Evolutionary conservation across 2,797 vertebrate genomes (phyloP).

Genomic region (Caiman crocodilus): DNA sequence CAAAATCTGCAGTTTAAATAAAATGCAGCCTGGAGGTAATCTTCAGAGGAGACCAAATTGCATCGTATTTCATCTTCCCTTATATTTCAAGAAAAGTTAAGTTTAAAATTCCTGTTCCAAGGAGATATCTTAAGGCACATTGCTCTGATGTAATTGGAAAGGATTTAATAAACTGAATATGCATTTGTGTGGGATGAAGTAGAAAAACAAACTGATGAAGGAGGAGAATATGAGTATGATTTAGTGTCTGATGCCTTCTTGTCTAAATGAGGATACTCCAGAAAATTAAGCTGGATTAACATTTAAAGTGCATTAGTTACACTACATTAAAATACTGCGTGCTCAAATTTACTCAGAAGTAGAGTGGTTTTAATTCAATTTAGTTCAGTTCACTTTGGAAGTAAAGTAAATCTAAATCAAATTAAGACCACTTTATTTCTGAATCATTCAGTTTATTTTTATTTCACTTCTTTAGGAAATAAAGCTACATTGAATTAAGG

Average conservation of each 20-base stretch:
- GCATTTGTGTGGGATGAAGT: background rate
- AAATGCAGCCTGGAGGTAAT: background rate
- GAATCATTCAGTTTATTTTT: background rate
- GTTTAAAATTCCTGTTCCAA: background rate
- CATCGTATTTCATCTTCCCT: background rate
- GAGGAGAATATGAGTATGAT: background rate
- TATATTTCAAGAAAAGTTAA: background rate
- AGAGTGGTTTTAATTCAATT: background rate
- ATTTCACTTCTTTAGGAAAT: too few relatives aligned
- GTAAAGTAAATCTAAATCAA: slow-evolving; percentile 4
- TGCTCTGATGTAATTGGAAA: background rate
- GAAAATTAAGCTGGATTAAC: too few relatives aligned
- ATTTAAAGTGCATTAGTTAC: too few relatives aligned
- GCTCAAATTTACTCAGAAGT: too few relatives aligned
- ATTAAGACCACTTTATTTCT: slow-evolving; percentile 17
- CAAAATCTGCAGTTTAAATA: background rate
- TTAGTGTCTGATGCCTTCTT: background rate
- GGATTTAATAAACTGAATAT: background rate
- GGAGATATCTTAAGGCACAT: background rate
- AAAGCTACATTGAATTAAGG: too few relatives aligned
- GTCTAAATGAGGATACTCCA: too few relatives aligned
- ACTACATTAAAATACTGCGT: too few relatives aligned
- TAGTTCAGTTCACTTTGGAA: slow-evolving; percentile 5
- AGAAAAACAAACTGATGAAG: background rate
- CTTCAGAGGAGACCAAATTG: background rate